Evolutionary conservation across 2,888 invertebrate genomes (phyloP), one percentile per base, ranked within the genome.

Genomic region (Tenthredo amoena): DNA sequence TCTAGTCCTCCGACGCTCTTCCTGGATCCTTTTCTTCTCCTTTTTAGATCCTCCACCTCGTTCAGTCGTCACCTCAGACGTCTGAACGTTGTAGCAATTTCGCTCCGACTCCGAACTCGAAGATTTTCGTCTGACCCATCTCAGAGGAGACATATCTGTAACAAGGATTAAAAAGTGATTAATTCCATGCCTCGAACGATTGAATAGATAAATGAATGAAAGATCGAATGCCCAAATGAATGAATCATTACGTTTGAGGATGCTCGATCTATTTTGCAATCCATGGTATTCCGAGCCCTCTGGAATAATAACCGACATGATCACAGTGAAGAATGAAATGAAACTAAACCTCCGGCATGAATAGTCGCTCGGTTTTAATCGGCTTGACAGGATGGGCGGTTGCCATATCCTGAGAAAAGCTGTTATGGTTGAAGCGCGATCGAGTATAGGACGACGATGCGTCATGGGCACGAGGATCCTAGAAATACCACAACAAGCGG

Each of bases 81-180:
- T 94, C 86, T 94, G 94, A 50, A 96, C 95, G 92, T 96, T 96
- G 94, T 96, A 96, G 90, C 95, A 96, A 90, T 96, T 96, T 0
- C 96, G 95, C 92, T 96, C 96, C 86, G 96, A 95, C 89, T 96
- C 96, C 90, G 95, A 95, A 92, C 95, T 95, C 91, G 95, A 95
- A 85, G 93, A 94, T 91, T 96, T 95, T 87, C 96, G 94, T 88
- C 95, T 95, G 4, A 95, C 93, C 94, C 96, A 96, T 91, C 95
- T 94, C 87, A 95, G 95, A 86, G 96, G 96, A 85, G 96, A 95
- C 94, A 95, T 94, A 93, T 96, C 96, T 96, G 95, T n/a, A 90
- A 91, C 50, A 85, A 89, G 81, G 90, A 88, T 85, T 77, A 85
- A 43, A 71, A 82, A n/a, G 86, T 43, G 65, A 58, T 77, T 40